Base-by-base conservation (phyloP, 2,113 vertebrate genomes). In the Myiopsitta monachus region DNA sequence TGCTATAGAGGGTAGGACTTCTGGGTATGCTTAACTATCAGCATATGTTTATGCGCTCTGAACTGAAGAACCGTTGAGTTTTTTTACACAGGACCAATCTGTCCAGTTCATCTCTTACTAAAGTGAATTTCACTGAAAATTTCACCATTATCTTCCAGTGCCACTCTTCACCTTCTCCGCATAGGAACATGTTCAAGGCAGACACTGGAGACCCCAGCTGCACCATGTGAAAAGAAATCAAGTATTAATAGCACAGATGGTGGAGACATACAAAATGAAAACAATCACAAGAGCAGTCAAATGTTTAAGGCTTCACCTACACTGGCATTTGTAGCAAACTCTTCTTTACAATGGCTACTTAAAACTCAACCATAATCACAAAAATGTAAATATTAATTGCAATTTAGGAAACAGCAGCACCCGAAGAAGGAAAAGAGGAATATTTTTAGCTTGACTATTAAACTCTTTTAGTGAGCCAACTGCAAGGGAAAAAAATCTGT, bases 11-110 rank as follows among this genome's bases (percentile, higher is more conserved):
- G 52, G 63, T 11, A 87, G 33, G 87, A 79, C 88, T 95, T 91
- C 18, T 62, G 85, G 64, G 85, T 31, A 33, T 36, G 67, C 75
- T 95, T 93, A 82, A 86, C 78, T 95, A 88, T 21, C 14, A 95
- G 52, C 62, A 59, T 84, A 78, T 33, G 26, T 61, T 96, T 62
- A 79, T 33, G 47, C 72, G 62, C 73, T 93, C 74, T 64, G 55
- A 90, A 76, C 1, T 67, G 68, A 88, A 94, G 62, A 85, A 46
- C n/a, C 86, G 87, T 75, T 66, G 75, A 68, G 39, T 18, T 89
- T 94, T 88, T 94, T 88, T 82, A 66, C 52, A 38, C 5, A 31
- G 73, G 47, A 87, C 44, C 55, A 75, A 81, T 87, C 31, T 14
- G 61, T n/a, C 86, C 46, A 47, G 72, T 68, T 92, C 67, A 74